Base-by-base conservation (phyloP, 2,797 vertebrate species). In the Podargus strigoides region DNA sequence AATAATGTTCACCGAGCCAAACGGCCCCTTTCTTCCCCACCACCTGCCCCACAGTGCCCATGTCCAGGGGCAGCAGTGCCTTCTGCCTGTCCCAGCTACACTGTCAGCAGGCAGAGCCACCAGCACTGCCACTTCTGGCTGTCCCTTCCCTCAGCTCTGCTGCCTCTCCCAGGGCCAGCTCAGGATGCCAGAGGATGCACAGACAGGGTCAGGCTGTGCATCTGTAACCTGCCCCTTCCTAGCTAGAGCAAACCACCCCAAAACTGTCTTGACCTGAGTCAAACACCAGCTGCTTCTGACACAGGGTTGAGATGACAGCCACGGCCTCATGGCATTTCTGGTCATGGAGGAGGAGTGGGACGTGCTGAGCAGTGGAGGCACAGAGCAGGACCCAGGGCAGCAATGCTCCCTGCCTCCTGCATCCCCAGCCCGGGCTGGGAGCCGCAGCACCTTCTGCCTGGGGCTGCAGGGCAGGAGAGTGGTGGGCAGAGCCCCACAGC, bases 371-470 rank as follows among this genome's bases (percentile, higher is more conserved):
- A 15, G 9, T 4, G 6, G 26, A 30, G 42, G 12, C 55, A 22
- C 0, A 3, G 32, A 47, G 55, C 67, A 62, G 41, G 41, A 49
- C 10, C 12, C 17, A 2, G 50, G n/a, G 76, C 60, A 87, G 36
- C 46, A 46, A 34, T 2, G 27, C 4, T 22, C 63, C n/a, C n/a
- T n/a, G n/a, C n/a, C n/a, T n/a, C 47, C 63, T 42, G 47, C 8
- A 26, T 6, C 23, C 62, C 44, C 77, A 56, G 55, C 47, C 26
- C n/a, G 9, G 32, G 32, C 27, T 3, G 12, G 12, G 58, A 66
- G 24, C 20, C 1, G 2, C 1, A 1, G 34, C 5, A 46, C 24
- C 23, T 3, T 0, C 32, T 32, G 28, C 27, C 9, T 6, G 27
- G 73, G n/a, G 27, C 22, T 8, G 30, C 32, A 53, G 49, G 52